These are phyloP conservation scores for Cyprinodon variegatus DNA, from an alignment of 2,113 vertebrate species.

Conservation along the genomic window DNA sequence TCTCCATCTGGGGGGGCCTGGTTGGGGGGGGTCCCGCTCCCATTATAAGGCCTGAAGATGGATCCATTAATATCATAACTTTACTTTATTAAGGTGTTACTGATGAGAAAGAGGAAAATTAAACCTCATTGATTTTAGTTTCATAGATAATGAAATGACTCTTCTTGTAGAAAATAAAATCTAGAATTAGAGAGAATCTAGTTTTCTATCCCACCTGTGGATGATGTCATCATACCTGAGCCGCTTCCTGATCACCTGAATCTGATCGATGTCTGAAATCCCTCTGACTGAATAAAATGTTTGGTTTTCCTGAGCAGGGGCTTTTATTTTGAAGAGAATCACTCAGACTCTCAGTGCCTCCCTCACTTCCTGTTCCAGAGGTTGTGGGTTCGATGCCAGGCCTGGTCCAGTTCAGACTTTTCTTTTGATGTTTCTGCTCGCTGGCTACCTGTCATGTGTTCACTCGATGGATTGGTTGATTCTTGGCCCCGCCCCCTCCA, in stretches of 20 bases:
- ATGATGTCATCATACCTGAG: background rate
- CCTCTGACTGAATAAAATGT: background rate
- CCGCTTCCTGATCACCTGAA: background rate
- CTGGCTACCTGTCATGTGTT: conserved; percentile 8
- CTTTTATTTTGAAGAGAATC: conserved; percentile 5
- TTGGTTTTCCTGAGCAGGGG: background rate
- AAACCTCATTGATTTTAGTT: too few species aligned
- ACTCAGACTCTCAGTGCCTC: conserved; percentile 20
- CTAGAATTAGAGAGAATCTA: too few species aligned
- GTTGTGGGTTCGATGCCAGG: background rate
- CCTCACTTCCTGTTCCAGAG: background rate
- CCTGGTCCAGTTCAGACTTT: conserved; percentile 11
- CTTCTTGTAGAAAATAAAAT: too few species aligned
- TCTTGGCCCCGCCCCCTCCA: background rate
- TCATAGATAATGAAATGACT: too few species aligned
- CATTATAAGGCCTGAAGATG: too few species aligned
- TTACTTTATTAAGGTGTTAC: too few species aligned
- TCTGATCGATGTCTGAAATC: background rate
- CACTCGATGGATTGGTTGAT: background rate
- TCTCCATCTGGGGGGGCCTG: too few species aligned
- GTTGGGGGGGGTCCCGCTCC: too few species aligned
- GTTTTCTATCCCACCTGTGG: too few species aligned
- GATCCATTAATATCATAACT: too few species aligned
- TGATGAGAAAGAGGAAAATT: too few species aligned
- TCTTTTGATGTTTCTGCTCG: conserved; percentile 6